Evolutionary conservation across 2,113 vertebrate genomes (phyloP).

Genomic region (Macrotis lagotis): DNA sequence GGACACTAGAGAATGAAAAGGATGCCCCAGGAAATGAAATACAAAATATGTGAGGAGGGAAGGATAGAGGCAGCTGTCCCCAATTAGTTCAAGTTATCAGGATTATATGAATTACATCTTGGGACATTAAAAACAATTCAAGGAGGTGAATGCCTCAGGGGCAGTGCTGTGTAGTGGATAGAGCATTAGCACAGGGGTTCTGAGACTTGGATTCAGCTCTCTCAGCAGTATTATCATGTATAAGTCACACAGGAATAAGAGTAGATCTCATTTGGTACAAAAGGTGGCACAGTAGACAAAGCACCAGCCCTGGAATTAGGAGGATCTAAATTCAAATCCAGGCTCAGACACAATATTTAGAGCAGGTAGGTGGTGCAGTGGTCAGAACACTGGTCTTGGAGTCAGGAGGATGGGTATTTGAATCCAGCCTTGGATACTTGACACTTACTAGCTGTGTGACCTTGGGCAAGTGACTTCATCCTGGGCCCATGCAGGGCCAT

Average conservation of each 20-base stretch:
- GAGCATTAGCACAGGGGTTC: not conserved
- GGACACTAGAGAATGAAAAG: not conserved
- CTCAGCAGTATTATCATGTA: not conserved
- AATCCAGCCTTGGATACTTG: too few relatives aligned
- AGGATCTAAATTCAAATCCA: too few relatives aligned
- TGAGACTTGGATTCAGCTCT: not conserved
- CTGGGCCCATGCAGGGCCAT: too few relatives aligned
- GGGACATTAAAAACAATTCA: not conserved
- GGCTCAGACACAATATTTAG: too few relatives aligned
- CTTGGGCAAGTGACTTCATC: too few relatives aligned
- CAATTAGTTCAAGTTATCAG: not conserved
- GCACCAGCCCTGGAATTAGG: too few relatives aligned
- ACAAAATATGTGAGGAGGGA: not conserved
- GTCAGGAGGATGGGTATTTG: too few relatives aligned
- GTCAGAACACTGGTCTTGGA: too few relatives aligned
- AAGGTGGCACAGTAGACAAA: too few relatives aligned
- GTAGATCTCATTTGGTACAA: not conserved
- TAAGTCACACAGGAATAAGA: not conserved
- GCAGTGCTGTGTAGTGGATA: not conserved
- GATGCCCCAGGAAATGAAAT: not conserved
- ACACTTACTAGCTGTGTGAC: too few relatives aligned
- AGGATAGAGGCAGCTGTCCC: not conserved
- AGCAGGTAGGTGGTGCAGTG: too few relatives aligned
- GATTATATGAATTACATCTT: not conserved
- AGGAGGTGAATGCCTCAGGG: too few relatives aligned